Conservation (phyloP, 2,797 vertebrate genomes). For the Propithecus deckenii region DNA sequence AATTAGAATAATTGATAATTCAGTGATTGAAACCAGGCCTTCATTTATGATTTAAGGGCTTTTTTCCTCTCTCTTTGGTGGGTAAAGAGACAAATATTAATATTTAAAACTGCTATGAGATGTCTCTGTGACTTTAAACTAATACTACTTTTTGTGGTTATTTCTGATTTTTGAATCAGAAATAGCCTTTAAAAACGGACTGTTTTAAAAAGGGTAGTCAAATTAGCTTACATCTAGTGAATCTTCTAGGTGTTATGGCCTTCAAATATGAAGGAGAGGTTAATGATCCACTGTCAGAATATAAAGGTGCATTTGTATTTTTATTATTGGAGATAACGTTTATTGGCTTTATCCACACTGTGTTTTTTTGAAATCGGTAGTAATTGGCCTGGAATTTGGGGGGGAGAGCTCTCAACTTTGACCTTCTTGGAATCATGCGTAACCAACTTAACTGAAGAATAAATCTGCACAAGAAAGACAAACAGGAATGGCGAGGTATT, state of each 20-base stretch:
- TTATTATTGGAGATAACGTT: slow-evolving; percentile 16
- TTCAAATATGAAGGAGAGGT: slow-evolving; percentile 34
- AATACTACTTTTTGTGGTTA: slow-evolving; percentile 13
- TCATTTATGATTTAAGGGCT: slow-evolving; percentile 33
- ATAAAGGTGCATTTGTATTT: slow-evolving; percentile 36
- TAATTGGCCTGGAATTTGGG: neutral
- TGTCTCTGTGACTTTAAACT: slow-evolving; percentile 35
- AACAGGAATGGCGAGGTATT: neutral
- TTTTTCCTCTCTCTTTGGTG: neutral
- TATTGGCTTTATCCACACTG: neutral
- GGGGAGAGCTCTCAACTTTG: neutral
- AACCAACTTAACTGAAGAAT: slow-evolving; percentile 22
- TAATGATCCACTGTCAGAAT: neutral
- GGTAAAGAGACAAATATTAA: neutral
- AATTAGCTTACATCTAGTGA: slow-evolving; percentile 12
- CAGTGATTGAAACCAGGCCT: slow-evolving; percentile 1
- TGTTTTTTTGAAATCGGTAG: slow-evolving; percentile 46
- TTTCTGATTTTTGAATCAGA: slow-evolving; percentile 15
- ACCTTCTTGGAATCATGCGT: neutral
- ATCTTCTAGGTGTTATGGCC: neutral
- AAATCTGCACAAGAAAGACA: neutral
- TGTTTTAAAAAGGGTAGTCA: slow-evolving; percentile 11
- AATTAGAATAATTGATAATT: slow-evolving; percentile 39
- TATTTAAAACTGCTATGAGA: slow-evolving; percentile 18
- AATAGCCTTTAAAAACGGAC: neutral